Percentiles rank a stretch among this genome's conserved stretches.
Conservation (phyloP, 2,113 vertebrate species). For the Varanus salvator region DNA sequence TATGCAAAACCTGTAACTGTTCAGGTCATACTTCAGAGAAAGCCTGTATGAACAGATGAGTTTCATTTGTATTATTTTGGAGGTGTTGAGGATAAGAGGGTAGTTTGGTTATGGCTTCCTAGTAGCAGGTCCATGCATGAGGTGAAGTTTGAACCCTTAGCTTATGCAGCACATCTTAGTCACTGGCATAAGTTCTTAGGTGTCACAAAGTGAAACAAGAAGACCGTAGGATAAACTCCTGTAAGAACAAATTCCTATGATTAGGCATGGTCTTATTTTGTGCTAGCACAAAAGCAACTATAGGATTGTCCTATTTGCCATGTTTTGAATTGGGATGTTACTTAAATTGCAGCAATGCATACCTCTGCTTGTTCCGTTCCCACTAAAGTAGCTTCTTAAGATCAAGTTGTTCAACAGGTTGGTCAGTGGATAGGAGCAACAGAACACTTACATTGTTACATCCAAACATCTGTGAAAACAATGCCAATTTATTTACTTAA, state of each 20-base stretch:
- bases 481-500: background rate
- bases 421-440: no score
- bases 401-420: background rate
- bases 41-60: no score
- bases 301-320: background rate
- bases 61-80: background rate
- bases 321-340: background rate
- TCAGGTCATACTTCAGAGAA: no score
- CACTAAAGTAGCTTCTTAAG: background rate
- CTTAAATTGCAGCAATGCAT: background rate
- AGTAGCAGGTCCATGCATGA: background rate
- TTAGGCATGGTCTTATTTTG: background rate
- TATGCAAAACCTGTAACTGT: no score
- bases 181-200: background rate
- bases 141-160: background rate
- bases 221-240: background rate
- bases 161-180: background rate
- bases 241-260: background rate
- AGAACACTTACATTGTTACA: background rate
- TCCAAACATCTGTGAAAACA: background rate
- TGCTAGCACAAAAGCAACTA: background rate
- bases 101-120: background rate
- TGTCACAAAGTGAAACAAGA: background rate
- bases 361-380: background rate
- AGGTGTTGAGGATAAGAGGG: background rate